Conservation (phyloP, 2,888 invertebrate species). For the Nasonovia ribisnigri region DNA sequence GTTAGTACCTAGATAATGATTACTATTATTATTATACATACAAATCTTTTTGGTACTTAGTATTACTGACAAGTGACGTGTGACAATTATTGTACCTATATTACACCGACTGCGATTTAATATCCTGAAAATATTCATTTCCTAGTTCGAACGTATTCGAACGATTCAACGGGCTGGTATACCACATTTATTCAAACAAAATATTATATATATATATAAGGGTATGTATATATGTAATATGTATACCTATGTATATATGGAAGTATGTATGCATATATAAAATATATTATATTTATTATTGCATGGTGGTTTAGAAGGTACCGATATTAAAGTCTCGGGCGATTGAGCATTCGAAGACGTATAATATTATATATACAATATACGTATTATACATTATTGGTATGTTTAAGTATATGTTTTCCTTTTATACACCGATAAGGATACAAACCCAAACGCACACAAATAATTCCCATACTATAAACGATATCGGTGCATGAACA, state of each 20-base stretch:
- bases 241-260: neutral
- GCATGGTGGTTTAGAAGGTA: slow-evolving; percentile 2
- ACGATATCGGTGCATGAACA: neutral
- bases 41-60: neutral
- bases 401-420: slow-evolving; percentile 9
- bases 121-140: slow-evolving; percentile 55
- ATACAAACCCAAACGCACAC: slow-evolving; percentile 15
- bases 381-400: neutral
- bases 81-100: neutral
- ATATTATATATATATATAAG: neutral
- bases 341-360: neutral
- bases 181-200: too few relatives aligned
- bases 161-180: neutral
- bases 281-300: slow-evolving; percentile 32
- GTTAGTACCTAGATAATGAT: neutral
- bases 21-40: neutral
- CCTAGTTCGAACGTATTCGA: neutral
- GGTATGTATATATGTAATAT: neutral
- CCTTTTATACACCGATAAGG: neutral
- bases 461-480: neutral
- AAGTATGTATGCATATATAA: neutral
- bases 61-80: neutral
- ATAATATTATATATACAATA: neutral
- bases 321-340: slow-evolving; percentile 35
- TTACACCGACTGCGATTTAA: neutral